Percentiles rank a stretch among this genome's conserved stretches.
Evolutionary conservation across 2,888 invertebrate species (phyloP).

Genomic region (Phortica okadai): DNA sequence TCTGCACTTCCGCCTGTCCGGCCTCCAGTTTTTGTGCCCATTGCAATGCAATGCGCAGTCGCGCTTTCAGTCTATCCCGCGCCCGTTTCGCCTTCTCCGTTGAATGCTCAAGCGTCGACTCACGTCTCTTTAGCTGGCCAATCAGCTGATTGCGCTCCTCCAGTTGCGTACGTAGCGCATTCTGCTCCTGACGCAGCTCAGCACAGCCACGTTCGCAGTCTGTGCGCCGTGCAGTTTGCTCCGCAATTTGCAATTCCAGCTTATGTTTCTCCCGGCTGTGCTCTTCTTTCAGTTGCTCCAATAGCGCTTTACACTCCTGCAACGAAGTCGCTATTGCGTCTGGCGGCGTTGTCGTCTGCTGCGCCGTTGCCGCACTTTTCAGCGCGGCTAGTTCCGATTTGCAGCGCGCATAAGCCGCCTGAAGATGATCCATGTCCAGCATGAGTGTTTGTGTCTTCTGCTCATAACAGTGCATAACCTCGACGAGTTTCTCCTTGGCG

Average conservation of each 20-base stretch:
- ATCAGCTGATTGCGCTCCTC: constrained; percentile 50
- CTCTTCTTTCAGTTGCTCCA: constrained; percentile 86
- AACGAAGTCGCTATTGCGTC: constrained; percentile 80
- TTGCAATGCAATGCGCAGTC: constrained; percentile 72
- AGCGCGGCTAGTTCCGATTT: constrained; percentile 71
- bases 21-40: constrained; percentile 75
- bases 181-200: constrained; percentile 50
- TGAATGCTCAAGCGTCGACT: constrained; percentile 60
- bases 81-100: constrained; percentile 71
- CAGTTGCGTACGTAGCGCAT: constrained; percentile 56
- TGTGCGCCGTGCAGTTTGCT: constrained; percentile 46
- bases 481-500: constrained; percentile 85
- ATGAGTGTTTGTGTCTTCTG: constrained; percentile 80
- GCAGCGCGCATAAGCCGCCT: constrained; percentile 73
- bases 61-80: constrained; percentile 71
- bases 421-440: constrained; percentile 74
- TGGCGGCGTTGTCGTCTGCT: constrained; percentile 43
- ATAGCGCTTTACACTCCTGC: constrained; percentile 85
- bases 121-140: constrained; percentile 57
- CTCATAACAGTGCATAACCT: constrained; percentile 85
- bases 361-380: constrained; percentile 54
- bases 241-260: constrained; percentile 73
- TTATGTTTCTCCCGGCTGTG: constrained; percentile 84
- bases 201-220: constrained; percentile 42
- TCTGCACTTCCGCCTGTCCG: constrained; percentile 68